These are phyloP conservation scores for Rhagoletis zephyria DNA, from an alignment of 1,140 invertebrate species.

Conservation along the genomic window DNA sequence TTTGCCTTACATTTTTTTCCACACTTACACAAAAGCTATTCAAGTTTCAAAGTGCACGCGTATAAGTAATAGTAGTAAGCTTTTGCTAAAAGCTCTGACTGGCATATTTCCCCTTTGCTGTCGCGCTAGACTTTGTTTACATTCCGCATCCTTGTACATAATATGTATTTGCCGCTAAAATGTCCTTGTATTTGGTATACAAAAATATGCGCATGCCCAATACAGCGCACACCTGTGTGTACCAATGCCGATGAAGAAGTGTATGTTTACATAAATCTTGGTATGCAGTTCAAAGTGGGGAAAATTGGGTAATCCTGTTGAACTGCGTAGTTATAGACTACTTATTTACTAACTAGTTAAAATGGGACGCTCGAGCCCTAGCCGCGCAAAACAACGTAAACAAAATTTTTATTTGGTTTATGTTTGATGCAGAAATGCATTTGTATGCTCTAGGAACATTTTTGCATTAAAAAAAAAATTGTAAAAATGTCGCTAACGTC, in stretches of 20 bases:
- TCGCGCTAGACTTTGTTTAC: conserved; percentile 37
- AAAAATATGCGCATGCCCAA: conserved; percentile 37
- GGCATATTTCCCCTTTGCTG: neutral
- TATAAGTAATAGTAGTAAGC: neutral
- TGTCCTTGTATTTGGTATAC: conserved; percentile 18
- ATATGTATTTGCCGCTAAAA: conserved; percentile 12
- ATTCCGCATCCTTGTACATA: neutral
- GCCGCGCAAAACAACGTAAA: no score
- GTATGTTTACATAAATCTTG: neutral
- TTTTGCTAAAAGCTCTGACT: conserved; percentile 2
- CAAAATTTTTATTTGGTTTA: neutral
- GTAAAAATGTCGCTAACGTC: no score
- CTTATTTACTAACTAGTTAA: no score
- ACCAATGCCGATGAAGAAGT: neutral
- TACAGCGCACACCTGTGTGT: neutral
- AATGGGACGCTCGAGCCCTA: no score
- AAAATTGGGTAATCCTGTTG: no score
- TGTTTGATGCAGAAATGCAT: no score
- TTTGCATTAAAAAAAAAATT: no score
- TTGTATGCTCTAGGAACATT: no score
- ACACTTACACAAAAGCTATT: neutral
- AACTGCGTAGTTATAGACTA: no score
- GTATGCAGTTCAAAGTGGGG: neutral
- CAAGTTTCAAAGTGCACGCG: neutral
- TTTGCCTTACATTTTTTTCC: no score